These are phyloP conservation scores for Sebastes cheni DNA, from an alignment of 2,797 vertebrate species.

Conservation along the genomic window DNA sequence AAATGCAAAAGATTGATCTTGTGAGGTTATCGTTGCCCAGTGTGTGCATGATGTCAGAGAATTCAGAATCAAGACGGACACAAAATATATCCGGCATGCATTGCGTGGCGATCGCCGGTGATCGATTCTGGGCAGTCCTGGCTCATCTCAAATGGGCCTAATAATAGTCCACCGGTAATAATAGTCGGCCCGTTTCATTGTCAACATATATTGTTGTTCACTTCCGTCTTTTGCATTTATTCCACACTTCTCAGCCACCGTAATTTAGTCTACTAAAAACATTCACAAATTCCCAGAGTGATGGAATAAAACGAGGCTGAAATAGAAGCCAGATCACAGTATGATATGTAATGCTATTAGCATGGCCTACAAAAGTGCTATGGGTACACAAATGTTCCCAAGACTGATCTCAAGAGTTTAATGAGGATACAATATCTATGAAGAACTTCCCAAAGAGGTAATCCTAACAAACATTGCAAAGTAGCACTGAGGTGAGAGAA, in stretches of 20 bases:
- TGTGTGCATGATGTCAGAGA: background rate
- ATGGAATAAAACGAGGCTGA: background rate
- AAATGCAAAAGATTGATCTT: background rate
- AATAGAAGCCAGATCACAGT: background rate
- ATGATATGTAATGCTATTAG: background rate
- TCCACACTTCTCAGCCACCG: background rate
- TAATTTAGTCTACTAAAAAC: background rate
- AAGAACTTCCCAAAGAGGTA: background rate
- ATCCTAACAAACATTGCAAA: background rate
- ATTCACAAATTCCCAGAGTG: background rate
- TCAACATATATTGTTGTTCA: background rate
- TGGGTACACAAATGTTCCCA: background rate
- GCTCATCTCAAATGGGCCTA: background rate
- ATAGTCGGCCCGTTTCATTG: background rate
- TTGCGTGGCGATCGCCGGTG: background rate
- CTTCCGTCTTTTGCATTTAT: background rate
- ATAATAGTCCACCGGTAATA: background rate
- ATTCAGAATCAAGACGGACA: background rate
- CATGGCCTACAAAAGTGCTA: background rate
- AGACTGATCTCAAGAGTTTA: constrained; percentile 9
- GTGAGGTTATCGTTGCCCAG: background rate
- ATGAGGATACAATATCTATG: background rate
- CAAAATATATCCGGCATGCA: background rate
- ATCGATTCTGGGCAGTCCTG: background rate
- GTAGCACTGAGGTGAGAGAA: constrained; percentile 23